A percentile compares a stretch with the other conserved stretches of the same genome.
Evolutionary conservation across 2,797 vertebrate species (phyloP).

Genomic region (Novumbra hubbsi): DNA sequence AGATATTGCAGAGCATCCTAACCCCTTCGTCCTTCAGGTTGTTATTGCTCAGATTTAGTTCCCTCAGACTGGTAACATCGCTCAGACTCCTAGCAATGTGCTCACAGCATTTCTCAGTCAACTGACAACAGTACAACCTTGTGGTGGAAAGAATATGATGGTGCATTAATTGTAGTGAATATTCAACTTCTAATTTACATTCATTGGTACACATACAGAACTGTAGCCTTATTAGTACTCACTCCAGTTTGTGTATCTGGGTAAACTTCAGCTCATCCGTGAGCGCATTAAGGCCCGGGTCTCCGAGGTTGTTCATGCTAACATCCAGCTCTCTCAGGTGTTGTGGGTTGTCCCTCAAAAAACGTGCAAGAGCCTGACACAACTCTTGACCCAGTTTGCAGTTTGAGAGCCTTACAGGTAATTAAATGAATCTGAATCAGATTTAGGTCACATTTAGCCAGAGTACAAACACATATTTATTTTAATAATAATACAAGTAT

Average conservation of each 20-base stretch:
- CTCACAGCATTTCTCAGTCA: conserved; percentile 1
- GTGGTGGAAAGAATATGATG: neutral
- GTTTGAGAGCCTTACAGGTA: neutral
- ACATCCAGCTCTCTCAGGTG: conserved; percentile 48
- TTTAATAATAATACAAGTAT: neutral
- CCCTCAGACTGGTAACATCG: neutral
- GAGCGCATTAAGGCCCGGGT: conserved; percentile 37
- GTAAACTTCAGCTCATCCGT: conserved; percentile 7
- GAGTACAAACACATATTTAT: neutral
- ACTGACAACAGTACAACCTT: conserved; percentile 3
- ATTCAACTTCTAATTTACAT: neutral
- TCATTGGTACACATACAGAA: neutral
- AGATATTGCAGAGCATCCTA: neutral
- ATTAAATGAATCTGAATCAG: neutral
- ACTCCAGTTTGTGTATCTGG: conserved; percentile 49
- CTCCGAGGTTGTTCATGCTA: conserved; percentile 49
- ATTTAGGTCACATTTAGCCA: neutral
- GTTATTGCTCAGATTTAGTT: conserved; percentile 7
- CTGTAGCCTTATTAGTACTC: conserved; percentile 21
- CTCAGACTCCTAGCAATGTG: neutral
- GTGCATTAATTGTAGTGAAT: neutral
- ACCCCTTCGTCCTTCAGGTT: neutral
- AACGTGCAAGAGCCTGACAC: neutral
- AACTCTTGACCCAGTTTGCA: neutral
- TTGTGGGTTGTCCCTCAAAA: neutral